These are phyloP conservation scores for Aricia artaxerxes DNA, from an alignment of 2,888 invertebrate species.

Conservation along the genomic window DNA sequence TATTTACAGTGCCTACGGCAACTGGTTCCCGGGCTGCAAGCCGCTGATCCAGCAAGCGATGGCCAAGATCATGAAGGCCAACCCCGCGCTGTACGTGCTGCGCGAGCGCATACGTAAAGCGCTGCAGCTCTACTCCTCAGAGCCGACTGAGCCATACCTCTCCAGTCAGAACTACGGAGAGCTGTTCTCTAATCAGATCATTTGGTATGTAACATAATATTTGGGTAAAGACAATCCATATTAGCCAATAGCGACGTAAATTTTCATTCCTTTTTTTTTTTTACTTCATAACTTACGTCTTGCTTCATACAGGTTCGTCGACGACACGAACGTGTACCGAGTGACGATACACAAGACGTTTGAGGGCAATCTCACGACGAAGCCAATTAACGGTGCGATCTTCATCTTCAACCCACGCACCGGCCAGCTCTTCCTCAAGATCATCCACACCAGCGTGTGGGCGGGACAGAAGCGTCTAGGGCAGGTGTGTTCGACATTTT, in stretches of 20 bases:
- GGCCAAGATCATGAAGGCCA: constrained; percentile 99
- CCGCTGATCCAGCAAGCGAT: constrained; percentile 99
- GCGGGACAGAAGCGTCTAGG: constrained; percentile 99
- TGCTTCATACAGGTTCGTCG: constrained; percentile 87
- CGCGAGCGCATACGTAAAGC: constrained; percentile 99
- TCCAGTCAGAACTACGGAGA: constrained; percentile 99
- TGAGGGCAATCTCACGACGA: constrained; percentile 99
- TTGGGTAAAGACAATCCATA: too few species aligned
- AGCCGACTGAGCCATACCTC: constrained; percentile 99
- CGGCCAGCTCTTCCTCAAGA: constrained; percentile 99
- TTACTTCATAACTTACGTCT: neutral
- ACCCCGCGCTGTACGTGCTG: constrained; percentile 98
- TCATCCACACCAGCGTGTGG: constrained; percentile 99
- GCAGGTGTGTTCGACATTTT: constrained; percentile 78
- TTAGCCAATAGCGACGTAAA: too few species aligned
- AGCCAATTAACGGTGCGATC: constrained; percentile 99
- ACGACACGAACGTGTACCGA: constrained; percentile 99
- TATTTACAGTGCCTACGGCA: constrained; percentile 93
- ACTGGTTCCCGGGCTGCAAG: constrained; percentile 99
- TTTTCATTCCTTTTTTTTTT: neutral
- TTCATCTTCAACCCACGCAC: constrained; percentile 99
- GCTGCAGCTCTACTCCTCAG: constrained; percentile 97
- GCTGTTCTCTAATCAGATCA: constrained; percentile 99
- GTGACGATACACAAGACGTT: constrained; percentile 99
- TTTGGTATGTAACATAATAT: constrained; percentile 84